Evolutionary conservation across 2,113 vertebrate species (phyloP), one percentile per base, ranked within the genome.

Genomic region (Platichthys stellatus): DNA sequence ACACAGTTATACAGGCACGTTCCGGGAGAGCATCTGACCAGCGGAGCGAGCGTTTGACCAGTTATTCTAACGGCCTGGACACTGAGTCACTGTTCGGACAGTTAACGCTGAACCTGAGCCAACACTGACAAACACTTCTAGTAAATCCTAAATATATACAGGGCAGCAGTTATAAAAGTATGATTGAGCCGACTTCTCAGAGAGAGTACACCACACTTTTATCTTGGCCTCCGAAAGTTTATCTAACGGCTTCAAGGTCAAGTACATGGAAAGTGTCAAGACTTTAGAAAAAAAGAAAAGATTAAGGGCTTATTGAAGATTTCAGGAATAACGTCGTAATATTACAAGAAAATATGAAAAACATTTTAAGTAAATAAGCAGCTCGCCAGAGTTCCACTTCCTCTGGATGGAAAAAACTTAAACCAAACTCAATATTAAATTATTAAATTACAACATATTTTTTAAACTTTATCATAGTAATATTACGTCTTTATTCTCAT

Each of bases 71-170:
- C 49, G 0, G 15, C 60, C 49, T 73, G 45, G 49, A 56, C 49
- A 35, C 51, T 87, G 79, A 87, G 78, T 90, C 85, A 86, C 74
- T 59, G 69, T 66, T 35, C 61, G 26, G 11, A 72, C 73, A 84
- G 45, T 56, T 49, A 58, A 69, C 45, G 18, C 26, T 67, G 79
- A 76, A 28, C 31, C 7, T 1, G 1, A 24, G 72, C 79, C 84
- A 88, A 69, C 24, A 28, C 31, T 64, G 69, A 85, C 63, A 71
- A n/a, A 21, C 51, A 73, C 47, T 84, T 87, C 81, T 69, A 60
- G 82, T 71, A 86, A 90, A 68, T 74, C 15, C 45, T 83, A 84
- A 90, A 86, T 47, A 79, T 63, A 58, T 51, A 60, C 31, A 63
- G 31, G 0, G 5, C 23, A 61, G 61, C 9, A 65, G 28, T 31